A percentile compares a stretch with the other conserved stretches of the same genome.
These are phyloP conservation scores for Eriosoma lanigerum DNA, from an alignment of 1,140 invertebrate genomes.

Conservation along the genomic window DNA sequence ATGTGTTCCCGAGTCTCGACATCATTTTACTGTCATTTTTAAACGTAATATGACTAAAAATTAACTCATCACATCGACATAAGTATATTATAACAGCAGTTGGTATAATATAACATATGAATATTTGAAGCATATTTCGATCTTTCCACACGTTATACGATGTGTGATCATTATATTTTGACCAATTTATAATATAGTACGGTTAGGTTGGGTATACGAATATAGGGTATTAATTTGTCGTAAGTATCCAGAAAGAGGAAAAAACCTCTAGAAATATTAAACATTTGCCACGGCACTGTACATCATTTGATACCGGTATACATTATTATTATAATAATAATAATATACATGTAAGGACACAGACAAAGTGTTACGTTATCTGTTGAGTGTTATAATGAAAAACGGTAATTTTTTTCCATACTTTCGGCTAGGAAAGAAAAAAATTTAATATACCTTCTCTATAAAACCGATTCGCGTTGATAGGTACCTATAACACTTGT, in stretches of 20 bases:
- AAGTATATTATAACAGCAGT: too few species aligned
- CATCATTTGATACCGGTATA: background rate
- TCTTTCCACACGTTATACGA: background rate
- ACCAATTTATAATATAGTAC: background rate
- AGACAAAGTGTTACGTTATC: constrained; percentile 12
- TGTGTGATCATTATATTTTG: constrained; percentile 7
- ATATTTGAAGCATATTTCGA: too few species aligned
- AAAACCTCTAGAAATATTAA: background rate
- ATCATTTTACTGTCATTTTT: background rate
- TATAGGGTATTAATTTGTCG: too few species aligned
- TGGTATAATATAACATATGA: too few species aligned
- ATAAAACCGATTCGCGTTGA: too few species aligned
- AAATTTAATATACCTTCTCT: too few species aligned
- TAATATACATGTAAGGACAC: background rate
- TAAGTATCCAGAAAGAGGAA: too few species aligned
- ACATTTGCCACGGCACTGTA: constrained; percentile 23
- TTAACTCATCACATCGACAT: background rate
- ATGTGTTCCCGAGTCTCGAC: too few species aligned
- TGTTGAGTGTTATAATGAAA: background rate
- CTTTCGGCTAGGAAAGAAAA: too few species aligned
- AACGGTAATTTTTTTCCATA: too few species aligned
- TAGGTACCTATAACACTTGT: too few species aligned
- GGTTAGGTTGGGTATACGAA: too few species aligned
- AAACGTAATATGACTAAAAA: background rate
- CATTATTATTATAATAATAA: background rate